These are phyloP conservation scores for Henricia sp. DNA, from an alignment of 53 echinoderm and acorn worm species.

Conservation along the genomic window DNA sequence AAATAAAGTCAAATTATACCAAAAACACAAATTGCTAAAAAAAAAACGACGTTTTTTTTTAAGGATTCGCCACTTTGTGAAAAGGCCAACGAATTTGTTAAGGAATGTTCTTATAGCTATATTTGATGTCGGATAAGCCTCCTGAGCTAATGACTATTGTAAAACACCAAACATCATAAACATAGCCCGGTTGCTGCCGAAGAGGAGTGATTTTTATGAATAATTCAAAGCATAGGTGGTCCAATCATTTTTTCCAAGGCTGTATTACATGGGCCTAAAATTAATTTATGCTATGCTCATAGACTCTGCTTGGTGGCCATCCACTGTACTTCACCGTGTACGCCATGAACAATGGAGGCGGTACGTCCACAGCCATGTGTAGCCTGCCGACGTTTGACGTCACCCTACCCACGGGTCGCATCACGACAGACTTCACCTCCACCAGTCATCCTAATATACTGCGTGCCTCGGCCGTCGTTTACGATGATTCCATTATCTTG, in stretches of 20 bases:
- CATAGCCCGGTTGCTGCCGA: too few species aligned
- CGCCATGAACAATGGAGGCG: constrained; percentile 51
- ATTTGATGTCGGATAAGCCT: background rate
- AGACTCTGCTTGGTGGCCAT: constrained; percentile 51
- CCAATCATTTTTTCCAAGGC: background rate
- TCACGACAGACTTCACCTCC: constrained; percentile 55
- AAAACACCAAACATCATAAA: too few species aligned
- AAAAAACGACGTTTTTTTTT: too few species aligned
- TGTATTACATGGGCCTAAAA: too few species aligned
- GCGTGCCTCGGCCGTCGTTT: constrained; percentile 53
- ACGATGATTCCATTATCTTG: constrained; percentile 53
- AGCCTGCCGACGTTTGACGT: constrained; percentile 65
- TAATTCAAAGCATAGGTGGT: too few species aligned
- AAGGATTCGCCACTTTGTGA: background rate
- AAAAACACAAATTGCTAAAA: too few species aligned
- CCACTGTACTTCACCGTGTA: constrained; percentile 64
- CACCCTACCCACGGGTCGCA: constrained; percentile 59
- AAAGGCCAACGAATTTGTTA: background rate
- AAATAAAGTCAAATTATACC: too few species aligned
- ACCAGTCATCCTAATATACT: constrained; percentile 65
- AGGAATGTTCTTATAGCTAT: background rate
- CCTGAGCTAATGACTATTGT: too few species aligned
- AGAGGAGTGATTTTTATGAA: too few species aligned
- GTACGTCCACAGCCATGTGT: constrained; percentile 50
- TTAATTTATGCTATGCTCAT: background rate